Conservation (phyloP, 2,113 vertebrate genomes). For the Delphinapterus leucas region DNA sequence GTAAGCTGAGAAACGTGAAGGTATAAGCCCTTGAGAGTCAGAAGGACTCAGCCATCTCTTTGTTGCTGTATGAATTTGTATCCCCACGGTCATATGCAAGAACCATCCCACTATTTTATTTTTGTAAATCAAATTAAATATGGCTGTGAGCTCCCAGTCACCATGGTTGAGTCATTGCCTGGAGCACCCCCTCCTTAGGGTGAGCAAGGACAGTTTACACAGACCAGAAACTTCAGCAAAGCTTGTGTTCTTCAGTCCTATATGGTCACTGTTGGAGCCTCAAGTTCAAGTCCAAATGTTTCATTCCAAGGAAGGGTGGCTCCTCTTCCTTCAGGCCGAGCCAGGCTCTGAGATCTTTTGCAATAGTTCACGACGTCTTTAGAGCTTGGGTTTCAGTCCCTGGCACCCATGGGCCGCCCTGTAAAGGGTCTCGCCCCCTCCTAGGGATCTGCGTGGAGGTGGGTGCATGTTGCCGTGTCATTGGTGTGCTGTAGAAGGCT, state of each 20-base stretch:
- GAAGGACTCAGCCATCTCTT: background rate
- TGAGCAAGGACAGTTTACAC: background rate
- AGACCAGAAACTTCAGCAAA: background rate
- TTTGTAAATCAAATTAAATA: background rate
- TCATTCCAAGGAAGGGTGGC: background rate
- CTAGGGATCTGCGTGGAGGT: background rate
- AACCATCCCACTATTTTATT: background rate
- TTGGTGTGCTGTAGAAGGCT: background rate
- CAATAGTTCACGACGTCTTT: background rate
- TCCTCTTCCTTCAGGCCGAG: fast-evolving
- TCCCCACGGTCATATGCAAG: background rate
- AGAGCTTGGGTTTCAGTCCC: background rate
- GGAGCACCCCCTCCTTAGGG: background rate
- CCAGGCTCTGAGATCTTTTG: background rate
- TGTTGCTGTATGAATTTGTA: background rate
- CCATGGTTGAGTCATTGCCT: background rate
- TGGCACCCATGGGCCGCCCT: no score
- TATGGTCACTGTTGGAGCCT: background rate
- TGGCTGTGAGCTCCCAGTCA: background rate
- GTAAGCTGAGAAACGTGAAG: background rate
- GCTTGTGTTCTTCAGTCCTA: background rate
- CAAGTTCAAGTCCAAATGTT: background rate
- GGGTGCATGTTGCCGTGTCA: background rate
- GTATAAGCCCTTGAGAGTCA: background rate
- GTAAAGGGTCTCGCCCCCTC: background rate